A percentile compares a stretch with the other conserved stretches of the same genome.
These are phyloP conservation scores for Dryobotodes eremita DNA, from an alignment of 2,888 invertebrate species.

Conservation along the genomic window DNA sequence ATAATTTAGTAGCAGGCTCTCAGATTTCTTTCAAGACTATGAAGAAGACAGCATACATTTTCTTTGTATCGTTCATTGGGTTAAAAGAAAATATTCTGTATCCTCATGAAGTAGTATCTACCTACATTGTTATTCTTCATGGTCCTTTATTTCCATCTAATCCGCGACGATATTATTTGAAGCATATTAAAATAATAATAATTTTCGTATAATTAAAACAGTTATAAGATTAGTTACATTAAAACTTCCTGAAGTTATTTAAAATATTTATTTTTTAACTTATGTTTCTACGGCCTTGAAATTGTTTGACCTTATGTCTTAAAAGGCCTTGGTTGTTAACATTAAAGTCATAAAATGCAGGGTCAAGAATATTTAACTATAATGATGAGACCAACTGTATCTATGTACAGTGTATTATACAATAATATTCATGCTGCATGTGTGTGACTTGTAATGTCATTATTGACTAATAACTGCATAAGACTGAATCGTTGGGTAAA, in stretches of 20 bases:
- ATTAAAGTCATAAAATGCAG: conserved; percentile 57
- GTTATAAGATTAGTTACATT: conserved; percentile 43
- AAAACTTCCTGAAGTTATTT: conserved; percentile 61
- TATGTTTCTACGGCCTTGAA: conserved; percentile 41
- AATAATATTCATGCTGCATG: neutral
- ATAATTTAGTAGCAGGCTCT: neutral
- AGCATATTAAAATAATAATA: conserved; percentile 17
- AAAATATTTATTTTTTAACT: conserved; percentile 31
- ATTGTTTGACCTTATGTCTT: conserved; percentile 38
- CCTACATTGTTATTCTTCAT: neutral
- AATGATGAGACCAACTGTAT: conserved; percentile 41
- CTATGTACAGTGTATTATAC: conserved; percentile 15
- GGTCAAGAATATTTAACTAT: conserved; percentile 44
- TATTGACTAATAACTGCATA: conserved; percentile 28
- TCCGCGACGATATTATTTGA: conserved; percentile 26
- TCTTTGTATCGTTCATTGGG: neutral
- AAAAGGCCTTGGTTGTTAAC: conserved; percentile 52
- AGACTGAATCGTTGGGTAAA: conserved; percentile 17
- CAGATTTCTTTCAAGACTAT: neutral
- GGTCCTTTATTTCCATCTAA: neutral
- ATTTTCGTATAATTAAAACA: conserved; percentile 31
- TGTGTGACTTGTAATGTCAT: conserved; percentile 3
- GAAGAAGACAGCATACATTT: neutral
- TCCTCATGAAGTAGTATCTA: neutral
- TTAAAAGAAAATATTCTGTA: neutral